Base-by-base conservation (phyloP, 2,797 vertebrate species). In the Galago senegalensis region DNA sequence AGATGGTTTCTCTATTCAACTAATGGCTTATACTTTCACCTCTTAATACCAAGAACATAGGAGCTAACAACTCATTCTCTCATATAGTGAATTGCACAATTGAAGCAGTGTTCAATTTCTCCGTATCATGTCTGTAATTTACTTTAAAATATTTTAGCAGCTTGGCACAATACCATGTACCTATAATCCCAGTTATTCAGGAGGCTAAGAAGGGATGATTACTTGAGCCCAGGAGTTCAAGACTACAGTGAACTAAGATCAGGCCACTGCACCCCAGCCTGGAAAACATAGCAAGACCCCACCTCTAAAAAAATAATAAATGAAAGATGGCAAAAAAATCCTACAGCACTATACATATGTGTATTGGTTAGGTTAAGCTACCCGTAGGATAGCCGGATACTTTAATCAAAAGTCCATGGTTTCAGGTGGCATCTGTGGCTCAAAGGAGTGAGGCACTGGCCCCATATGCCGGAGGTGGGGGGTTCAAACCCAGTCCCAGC, bases 1-100 rank as follows among this genome's bases (percentile, higher is more conserved):
- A 61, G 60, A 27, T 67, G 46, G 7, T 34, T 40, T 73, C n/a
- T 92, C 37, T 34, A 89, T 82, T 53, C 37, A 69, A 73, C 4
- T 60, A 7, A 53, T 1, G 40, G 29, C 34, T 87, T 92, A 80
- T 49, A 46, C 53, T 58, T 89, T 6, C 14, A 9, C 16, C 20
- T 40, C 21, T 89, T 70, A 86, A 4, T 12, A 37, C 20, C 23
- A 83, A 40, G 63, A 77, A 87, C 43, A 29, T 60, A 75, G 29
- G 75, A 61, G 56, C 14, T 63, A 83, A 77, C 46, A 80, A 79
- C 63, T 27, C 67, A 73, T 91, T 95, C 91, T 67, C 69, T 86
- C 56, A 21, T 37, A 13, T 77, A 67, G 27, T 81, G 34, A 95
- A 84, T 70, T 79, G 14, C 31, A 83, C 2, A 34, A 27, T 23